Conservation (phyloP, 2,797 vertebrate genomes). For the Hyperoplus lanceolatus region DNA sequence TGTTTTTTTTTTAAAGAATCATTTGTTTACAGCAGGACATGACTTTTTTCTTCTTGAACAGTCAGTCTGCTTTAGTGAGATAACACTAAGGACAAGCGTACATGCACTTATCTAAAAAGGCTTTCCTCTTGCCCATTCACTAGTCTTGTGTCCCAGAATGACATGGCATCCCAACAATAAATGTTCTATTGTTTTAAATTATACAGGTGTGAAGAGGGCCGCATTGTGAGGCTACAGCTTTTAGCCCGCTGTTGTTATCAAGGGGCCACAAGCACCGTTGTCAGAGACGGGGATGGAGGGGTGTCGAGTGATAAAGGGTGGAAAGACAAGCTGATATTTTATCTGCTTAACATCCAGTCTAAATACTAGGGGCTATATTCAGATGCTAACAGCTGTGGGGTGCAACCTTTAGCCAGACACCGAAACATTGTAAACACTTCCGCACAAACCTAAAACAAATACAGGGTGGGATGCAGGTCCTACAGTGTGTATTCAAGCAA, state of each 20-base stretch:
- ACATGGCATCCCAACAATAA: constrained; percentile 14
- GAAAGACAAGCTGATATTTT: constrained; percentile 63
- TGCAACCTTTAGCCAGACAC: constrained; percentile 25
- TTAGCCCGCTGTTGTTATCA: constrained; percentile 49
- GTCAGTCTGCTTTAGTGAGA: constrained; percentile 53
- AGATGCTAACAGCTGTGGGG: constrained; percentile 71
- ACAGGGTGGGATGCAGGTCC: constrained; percentile 25
- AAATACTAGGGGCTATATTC: constrained; percentile 75
- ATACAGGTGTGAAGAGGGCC: constrained; percentile 1
- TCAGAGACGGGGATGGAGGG: constrained; percentile 36
- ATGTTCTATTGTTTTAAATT: neutral
- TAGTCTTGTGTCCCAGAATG: neutral
- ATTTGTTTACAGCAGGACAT: constrained; percentile 25
- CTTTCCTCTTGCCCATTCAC: constrained; percentile 19
- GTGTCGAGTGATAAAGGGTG: constrained; percentile 48
- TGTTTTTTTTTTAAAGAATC: constrained; percentile 1
- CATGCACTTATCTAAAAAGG: neutral
- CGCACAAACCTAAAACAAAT: constrained; percentile 47
- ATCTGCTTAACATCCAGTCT: constrained; percentile 64
- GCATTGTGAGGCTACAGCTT: constrained; percentile 23
- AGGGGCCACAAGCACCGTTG: constrained; percentile 47
- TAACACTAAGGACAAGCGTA: constrained; percentile 33
- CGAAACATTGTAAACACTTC: constrained; percentile 34
- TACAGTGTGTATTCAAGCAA: constrained; percentile 47
- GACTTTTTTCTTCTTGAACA: constrained; percentile 25